Base-by-base conservation (phyloP, 2,113 vertebrate genomes). In the Miniopterus natalensis region DNA sequence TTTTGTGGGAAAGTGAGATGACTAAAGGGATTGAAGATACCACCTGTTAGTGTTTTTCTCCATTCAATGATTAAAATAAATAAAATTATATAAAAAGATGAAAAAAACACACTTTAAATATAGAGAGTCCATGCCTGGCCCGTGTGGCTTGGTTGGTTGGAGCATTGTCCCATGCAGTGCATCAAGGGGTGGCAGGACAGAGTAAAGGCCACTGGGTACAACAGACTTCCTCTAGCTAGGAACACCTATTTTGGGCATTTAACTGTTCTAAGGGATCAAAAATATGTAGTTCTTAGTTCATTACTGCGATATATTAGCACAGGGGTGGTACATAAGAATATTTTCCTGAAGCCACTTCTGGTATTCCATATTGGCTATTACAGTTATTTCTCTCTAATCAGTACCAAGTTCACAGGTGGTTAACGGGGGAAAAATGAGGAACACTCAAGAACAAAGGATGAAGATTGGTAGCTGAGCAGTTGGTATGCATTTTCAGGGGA, bases 401-500 rank as follows among this genome's bases (percentile, higher is more conserved):
- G 70, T 51, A 51, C 13, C 31, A 83, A 88, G n/a, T 65, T 84
- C 68, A 88, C 23, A 3, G 65, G 40, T 27, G 77, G 15, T 78
- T 88, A 27, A 63, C 63, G 42, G 25, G 49, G 18, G 36, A 36
- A 36, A 36, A 36, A 36, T 36, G 36, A 36, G 36, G 18, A 86
- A 57, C 1, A 5, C 21, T 29, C 12, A 70, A 59, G 84, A 68
- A 5, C 61, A 84, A 85, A 84, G 12, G n/a, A 51, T 71, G 10
- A 36, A 81, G 13, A 31, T 59, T 77, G 13, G 27, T 61, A 80
- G 14, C 42, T 57, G 66, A 90, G 12, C 3, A 77, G 80, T 57
- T 95, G 53, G 4, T 63, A 68, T n/a, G 15, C 80, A 53, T 85
- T 95, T 96, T 71, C 79, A 92, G 47, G 14, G 40, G 17, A 81